Evolutionary conservation across 2,113 vertebrate genomes (phyloP).

Genomic region (Apaloderma vittatum): DNA sequence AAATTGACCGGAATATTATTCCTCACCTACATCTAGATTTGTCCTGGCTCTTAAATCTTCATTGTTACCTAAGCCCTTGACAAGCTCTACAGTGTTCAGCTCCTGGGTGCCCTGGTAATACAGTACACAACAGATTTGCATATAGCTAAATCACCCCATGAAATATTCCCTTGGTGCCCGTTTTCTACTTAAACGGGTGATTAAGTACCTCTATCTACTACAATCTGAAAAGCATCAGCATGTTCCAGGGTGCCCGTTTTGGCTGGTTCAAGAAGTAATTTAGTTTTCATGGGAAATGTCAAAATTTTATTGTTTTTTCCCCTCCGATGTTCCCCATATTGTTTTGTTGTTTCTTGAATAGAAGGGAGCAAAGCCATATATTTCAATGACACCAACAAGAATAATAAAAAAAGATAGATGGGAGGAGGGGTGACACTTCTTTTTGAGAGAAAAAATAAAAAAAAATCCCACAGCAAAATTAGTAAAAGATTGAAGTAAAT

Average conservation of each 20-base stretch:
- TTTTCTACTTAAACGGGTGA: slow-evolving; percentile 59
- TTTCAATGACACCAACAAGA: neutral
- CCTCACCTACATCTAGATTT: slow-evolving; percentile 21
- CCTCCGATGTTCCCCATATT: neutral
- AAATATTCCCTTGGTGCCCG: slow-evolving; percentile 52
- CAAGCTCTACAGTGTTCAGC: slow-evolving; percentile 1
- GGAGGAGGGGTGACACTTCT: neutral
- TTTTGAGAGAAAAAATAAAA: neutral
- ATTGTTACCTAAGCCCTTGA: slow-evolving; percentile 52
- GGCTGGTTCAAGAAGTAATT: slow-evolving; percentile 33
- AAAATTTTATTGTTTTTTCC: neutral
- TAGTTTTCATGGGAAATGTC: slow-evolving; percentile 25
- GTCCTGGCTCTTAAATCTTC: slow-evolving; percentile 50
- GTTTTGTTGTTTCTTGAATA: neutral
- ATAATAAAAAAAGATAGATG: neutral
- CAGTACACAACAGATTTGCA: slow-evolving; percentile 47
- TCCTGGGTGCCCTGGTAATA: neutral
- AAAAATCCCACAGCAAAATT: neutral
- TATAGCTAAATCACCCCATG: slow-evolving; percentile 63
- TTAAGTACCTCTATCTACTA: slow-evolving; percentile 51
- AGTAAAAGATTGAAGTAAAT: slow-evolving; percentile 1
- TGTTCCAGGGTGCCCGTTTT: slow-evolving; percentile 38
- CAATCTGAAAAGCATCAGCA: slow-evolving; percentile 58
- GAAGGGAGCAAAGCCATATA: neutral
- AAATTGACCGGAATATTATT: slow-evolving; percentile 46